Percentiles rank a stretch among this genome's conserved stretches.
phyloP scores from a whole-genome alignment of 2,113 vertebrate genomes.

The Xiphophorus hellerii region DNA sequence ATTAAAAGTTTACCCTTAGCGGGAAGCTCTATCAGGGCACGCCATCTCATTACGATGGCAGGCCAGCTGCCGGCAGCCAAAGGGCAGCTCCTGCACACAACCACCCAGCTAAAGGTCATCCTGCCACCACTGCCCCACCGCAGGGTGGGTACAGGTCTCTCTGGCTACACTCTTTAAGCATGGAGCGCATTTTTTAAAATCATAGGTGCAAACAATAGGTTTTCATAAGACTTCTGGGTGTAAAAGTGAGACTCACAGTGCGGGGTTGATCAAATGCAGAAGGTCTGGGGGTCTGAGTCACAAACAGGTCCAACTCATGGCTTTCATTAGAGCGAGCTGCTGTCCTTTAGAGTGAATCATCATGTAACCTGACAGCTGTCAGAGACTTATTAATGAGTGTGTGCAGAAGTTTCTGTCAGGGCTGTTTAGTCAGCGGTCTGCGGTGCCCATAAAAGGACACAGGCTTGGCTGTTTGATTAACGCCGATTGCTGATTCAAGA shows the following conservation, averaged over 20 bases:
- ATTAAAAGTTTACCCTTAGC: slow-evolving; percentile 76
- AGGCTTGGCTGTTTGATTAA: slow-evolving; percentile 4
- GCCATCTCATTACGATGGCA: slow-evolving; percentile 78
- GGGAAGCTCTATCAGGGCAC: slow-evolving; percentile 68
- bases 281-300: slow-evolving; percentile 41
- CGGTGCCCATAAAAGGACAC: slow-evolving; percentile 2
- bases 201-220: slow-evolving; percentile 32
- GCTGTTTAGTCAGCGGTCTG: slow-evolving; percentile 37
- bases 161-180: background rate
- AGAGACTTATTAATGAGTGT: slow-evolving; percentile 54
- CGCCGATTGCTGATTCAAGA: slow-evolving; percentile 22
- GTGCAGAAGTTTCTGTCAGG: slow-evolving; percentile 24
- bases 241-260: slow-evolving; percentile 22
- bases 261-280: slow-evolving; percentile 5
- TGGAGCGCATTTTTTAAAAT: slow-evolving; percentile 7
- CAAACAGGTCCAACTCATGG: slow-evolving; percentile 32
- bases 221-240: slow-evolving; percentile 36
- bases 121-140: slow-evolving; percentile 18
- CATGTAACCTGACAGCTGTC: slow-evolving; percentile 56
- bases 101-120: slow-evolving; percentile 74
- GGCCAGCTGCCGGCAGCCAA: slow-evolving; percentile 78
- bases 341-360: slow-evolving; percentile 49
- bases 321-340: slow-evolving; percentile 46
- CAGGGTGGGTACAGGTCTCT: background rate
- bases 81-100: slow-evolving; percentile 63